Evolutionary conservation across 30 jellyfish, hydroid and myxozoan species (phyloP).

Genomic region (Hydra vulgaris): DNA sequence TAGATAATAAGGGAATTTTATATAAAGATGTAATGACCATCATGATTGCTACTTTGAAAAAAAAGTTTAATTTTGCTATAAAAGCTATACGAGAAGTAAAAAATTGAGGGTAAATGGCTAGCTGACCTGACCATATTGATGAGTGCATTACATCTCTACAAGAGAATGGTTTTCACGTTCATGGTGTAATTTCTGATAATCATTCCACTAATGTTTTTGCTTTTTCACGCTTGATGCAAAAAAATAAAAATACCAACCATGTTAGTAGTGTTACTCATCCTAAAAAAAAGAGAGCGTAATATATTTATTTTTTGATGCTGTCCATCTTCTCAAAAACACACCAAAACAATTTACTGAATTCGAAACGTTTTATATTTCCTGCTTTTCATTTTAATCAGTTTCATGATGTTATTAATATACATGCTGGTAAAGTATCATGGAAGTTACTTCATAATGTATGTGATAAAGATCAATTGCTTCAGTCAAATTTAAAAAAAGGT

Average conservation of each 20-base stretch:
- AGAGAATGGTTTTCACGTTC: too few relatives aligned
- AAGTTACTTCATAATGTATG: background rate
- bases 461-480: background rate
- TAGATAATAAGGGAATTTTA: too few relatives aligned
- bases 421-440: conserved; percentile 9
- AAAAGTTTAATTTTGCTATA: too few relatives aligned
- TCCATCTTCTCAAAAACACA: conserved; percentile 8
- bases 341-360: conserved; percentile 12
- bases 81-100: too few relatives aligned
- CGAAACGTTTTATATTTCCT: conserved; percentile 1
- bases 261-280: background rate
- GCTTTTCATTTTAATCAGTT: background rate
- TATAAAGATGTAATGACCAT: too few relatives aligned
- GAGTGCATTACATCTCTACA: too few relatives aligned
- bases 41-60: too few relatives aligned
- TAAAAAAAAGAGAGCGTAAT: background rate
- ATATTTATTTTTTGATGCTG: conserved; percentile 1
- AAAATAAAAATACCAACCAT: background rate
- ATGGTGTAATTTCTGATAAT: background rate
- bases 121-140: too few relatives aligned
- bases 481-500: background rate
- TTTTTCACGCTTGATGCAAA: background rate
- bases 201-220: background rate
- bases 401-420: background rate
- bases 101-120: too few relatives aligned